Base-by-base conservation (phyloP, 1,140 invertebrate genomes). In the Mycetomoellerius zeteki region DNA sequence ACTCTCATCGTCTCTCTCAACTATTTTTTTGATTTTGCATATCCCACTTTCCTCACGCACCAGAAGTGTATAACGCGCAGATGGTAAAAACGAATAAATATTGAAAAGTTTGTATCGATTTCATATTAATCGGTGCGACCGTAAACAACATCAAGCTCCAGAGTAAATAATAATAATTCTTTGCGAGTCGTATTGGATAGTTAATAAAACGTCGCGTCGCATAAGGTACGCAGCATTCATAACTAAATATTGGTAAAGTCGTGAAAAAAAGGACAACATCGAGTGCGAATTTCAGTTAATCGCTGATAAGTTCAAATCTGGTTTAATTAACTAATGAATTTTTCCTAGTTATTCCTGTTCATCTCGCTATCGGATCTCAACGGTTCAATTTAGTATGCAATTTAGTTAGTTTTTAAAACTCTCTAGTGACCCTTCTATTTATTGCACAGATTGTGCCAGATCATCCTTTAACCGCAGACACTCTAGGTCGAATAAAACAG, bases 321-420 rank as follows among this genome's bases (percentile, higher is more conserved):
- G 2, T 19, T 65, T 43, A 81, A 56, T 33, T n/a, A 30, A 81
- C 52, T 72, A 43, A 81, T 81, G 37, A 56, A 81, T 47, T 72
- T 71, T 56, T 72, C 14, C 33, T 10, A 21, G 7, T 24, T 81
- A 72, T 72, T 43, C 19, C 24, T 16, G 30, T 33, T 56, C 19
- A n/a, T 10, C 5, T 12, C 50, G 10, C 16, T 27, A 27, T 10
- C 10, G 21, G 8, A 58, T 27, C 43, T 67, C n/a, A 56, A 37
- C 14, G 30, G n/a, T 78, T 71, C 54, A 81, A 43, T 72, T 82
- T 69, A 82, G 58, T 78, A 78, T 82, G 52, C 24, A 82, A 82
- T 82, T 81, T 82, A 30, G 33, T 30, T 62, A 77, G 24, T 5
- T 82, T 82, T 82, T 72, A 72, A 72, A 72, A 16, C 33, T 81